Conservation (phyloP, 53 echinoderm and acorn worm species). For the Echinometra lucunter region DNA sequence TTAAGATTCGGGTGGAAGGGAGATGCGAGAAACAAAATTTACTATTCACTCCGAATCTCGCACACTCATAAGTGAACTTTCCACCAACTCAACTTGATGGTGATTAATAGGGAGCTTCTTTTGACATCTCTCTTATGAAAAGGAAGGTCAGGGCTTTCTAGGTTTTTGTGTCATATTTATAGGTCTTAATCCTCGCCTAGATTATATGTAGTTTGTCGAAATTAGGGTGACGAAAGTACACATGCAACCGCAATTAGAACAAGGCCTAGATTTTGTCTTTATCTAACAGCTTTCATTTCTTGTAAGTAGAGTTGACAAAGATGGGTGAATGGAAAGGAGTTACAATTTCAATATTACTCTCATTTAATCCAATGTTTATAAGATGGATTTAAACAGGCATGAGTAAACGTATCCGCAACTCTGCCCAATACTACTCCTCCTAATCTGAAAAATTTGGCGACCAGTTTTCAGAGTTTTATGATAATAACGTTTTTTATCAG, state of each 20-base stretch:
- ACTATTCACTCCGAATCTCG: neutral
- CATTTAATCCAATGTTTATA: neutral
- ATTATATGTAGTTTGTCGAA: neutral
- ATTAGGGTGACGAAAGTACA: neutral
- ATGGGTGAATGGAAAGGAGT: neutral
- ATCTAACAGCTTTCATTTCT: neutral
- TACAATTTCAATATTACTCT: neutral
- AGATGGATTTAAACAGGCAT: neutral
- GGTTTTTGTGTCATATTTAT: constrained; percentile 22
- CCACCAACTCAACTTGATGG: neutral
- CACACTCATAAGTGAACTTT: neutral
- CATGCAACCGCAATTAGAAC: neutral
- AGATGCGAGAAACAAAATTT: neutral
- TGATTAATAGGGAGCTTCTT: neutral
- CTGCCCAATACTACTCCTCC: neutral
- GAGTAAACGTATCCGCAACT: neutral
- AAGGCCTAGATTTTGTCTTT: neutral
- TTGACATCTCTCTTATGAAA: constrained; percentile 21
- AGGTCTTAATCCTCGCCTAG: neutral
- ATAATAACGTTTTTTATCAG: too few relatives aligned
- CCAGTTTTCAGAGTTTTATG: too few relatives aligned
- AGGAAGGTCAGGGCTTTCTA: neutral
- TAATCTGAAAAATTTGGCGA: neutral
- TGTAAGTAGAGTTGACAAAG: neutral
- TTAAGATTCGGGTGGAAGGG: neutral